Conservation (phyloP, 2,797 vertebrate genomes). For the Hemitrygon akajei region DNA sequence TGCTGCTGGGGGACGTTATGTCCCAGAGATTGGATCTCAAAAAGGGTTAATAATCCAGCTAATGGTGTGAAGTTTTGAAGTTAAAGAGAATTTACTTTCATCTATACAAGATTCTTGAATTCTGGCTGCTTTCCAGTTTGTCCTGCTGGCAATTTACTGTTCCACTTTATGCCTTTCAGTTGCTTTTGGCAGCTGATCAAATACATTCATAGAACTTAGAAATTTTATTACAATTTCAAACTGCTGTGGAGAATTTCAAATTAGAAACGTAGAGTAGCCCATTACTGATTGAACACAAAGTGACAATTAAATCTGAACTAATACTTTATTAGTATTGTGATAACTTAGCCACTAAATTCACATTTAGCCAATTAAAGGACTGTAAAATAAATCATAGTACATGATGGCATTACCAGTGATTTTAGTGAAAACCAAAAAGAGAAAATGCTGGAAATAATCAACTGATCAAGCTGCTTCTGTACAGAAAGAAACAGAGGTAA, state of each 20-base stretch:
- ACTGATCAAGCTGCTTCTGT: no score
- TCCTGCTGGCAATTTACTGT: background rate
- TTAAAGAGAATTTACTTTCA: constrained; percentile 2
- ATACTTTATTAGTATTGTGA: background rate
- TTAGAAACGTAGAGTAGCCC: background rate
- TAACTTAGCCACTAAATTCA: background rate
- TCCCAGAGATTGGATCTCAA: background rate
- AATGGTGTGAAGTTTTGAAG: background rate
- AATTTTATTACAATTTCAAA: background rate
- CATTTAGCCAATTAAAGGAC: background rate
- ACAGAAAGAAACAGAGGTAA: no score
- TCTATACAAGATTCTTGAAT: background rate
- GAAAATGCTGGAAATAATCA: no score
- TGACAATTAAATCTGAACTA: background rate
- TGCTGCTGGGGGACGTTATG: background rate
- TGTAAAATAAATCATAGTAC: no score
- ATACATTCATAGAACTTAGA: background rate
- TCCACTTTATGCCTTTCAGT: background rate
- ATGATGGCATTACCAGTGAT: no score
- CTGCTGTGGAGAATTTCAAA: background rate
- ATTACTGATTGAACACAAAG: background rate
- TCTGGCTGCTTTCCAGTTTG: background rate
- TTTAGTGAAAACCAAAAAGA: no score
- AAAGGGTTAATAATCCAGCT: background rate
- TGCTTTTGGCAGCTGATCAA: background rate